phyloP scores from a whole-genome alignment of 2,888 invertebrate species.

The Rotaria macrura region DNA sequence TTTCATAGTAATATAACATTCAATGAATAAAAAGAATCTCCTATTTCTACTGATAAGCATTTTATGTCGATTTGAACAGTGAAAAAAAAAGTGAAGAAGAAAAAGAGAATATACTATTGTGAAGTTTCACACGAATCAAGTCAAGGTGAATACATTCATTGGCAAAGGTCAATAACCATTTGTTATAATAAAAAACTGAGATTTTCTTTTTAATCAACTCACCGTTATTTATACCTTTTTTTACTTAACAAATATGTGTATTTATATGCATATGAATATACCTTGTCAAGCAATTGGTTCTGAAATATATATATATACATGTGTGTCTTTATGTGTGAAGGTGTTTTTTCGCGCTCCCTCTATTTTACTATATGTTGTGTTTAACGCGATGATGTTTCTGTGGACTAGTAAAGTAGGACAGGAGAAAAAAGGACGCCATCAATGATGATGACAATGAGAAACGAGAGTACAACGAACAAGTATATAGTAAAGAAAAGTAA shows the following conservation, averaged over 20 bases:
- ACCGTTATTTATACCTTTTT: neutral
- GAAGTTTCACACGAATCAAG: slow-evolving; percentile 3
- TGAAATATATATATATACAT: too few species aligned
- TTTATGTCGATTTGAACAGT: slow-evolving; percentile 7
- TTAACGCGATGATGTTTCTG: neutral
- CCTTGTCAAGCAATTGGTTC: neutral
- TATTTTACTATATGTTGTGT: neutral
- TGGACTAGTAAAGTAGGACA: neutral
- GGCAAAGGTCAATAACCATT: neutral
- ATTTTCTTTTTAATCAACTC: neutral
- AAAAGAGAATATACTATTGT: neutral
- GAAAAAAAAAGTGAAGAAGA: neutral
- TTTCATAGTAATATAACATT: neutral
- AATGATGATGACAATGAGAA: neutral
- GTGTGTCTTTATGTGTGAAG: neutral
- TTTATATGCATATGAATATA: too few species aligned
- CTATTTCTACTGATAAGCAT: neutral
- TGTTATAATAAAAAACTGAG: neutral
- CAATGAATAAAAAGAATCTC: neutral
- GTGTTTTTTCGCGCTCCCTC: neutral
- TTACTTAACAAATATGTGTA: too few species aligned
- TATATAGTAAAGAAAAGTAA: neutral
- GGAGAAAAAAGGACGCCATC: neutral
- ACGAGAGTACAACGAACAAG: neutral
- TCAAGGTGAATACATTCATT: neutral